Evolutionary conservation across 2,888 invertebrate species (phyloP).

Genomic region (Muscina levida): DNA sequence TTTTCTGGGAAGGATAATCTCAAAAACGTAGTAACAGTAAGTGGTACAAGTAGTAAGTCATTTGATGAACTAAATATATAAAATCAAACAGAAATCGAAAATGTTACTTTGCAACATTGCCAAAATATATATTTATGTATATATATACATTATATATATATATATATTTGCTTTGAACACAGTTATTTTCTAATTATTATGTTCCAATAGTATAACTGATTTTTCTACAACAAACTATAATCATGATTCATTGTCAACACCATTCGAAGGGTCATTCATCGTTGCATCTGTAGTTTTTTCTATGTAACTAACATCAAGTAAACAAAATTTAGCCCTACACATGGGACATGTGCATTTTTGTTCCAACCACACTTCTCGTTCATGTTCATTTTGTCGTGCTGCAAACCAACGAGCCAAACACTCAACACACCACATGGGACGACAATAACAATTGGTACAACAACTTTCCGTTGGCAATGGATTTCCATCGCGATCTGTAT

Average conservation of each 20-base stretch:
- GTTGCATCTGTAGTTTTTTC: conserved; percentile 53
- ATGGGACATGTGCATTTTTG: conserved; percentile 93
- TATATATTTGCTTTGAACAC: conserved; percentile 48
- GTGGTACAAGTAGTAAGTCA: conserved; percentile 25
- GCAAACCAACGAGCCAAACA: conserved; percentile 95
- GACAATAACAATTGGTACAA: conserved; percentile 84
- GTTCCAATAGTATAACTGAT: conserved; percentile 27
- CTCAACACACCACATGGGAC: conserved; percentile 94
- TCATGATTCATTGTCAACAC: conserved; percentile 49
- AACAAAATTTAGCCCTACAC: conserved; percentile 91
- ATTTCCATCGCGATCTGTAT: conserved; percentile 79
- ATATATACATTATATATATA: neutral
- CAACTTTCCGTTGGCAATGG: conserved; percentile 77
- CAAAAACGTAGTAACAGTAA: conserved; percentile 1
- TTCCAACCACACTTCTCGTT: conserved; percentile 88
- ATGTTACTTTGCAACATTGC: neutral
- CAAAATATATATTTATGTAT: conserved; percentile 12
- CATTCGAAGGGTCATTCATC: conserved; percentile 28
- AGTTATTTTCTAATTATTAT: conserved; percentile 25
- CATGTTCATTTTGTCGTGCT: conserved; percentile 86
- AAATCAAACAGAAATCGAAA: conserved; percentile 72
- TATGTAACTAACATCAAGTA: conserved; percentile 88
- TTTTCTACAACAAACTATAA: neutral
- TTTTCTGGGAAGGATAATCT: conserved; percentile 26
- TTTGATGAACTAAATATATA: conserved; percentile 68